Evolutionary conservation across 1,140 invertebrate species (phyloP), one percentile per base, ranked within the genome.

Genomic region (Drosophila murphyi): DNA sequence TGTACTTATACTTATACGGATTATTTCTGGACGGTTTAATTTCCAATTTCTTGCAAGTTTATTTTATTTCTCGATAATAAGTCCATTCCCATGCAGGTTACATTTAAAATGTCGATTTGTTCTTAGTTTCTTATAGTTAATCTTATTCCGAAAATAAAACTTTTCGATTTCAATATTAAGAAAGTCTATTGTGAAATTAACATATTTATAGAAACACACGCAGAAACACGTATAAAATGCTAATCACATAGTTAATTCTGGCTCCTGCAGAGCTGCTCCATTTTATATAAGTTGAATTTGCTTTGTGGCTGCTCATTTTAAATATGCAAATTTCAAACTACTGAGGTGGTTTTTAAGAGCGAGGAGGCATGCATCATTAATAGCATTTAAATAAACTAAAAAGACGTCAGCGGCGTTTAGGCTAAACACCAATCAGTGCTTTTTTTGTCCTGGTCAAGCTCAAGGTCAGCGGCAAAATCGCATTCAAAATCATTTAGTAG

Each of bases 271-370:
- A 70, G 59, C 59, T 71, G 59, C 71, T 73, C 71, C 41, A 73
- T 73, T 69, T 73, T 56, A 73, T 50, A 69, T 60, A 69, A 73
- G 41, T 61, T 68, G n/a, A 69, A 52, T 54, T 61, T 48, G 71
- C 71, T 60, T 34, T 29, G 47, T 35, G n/a, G 31, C 20, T 45
- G 39, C n/a, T 32, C 41, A 37, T 55, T 39, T 37, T 8, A 20
- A 51, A 62, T 70, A 74, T 74, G 72, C 57, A 70, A 74, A 74
- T 70, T 5, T 1, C 8, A 5, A 41, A 20, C 20, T 35, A 39
- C 52, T 52, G 29, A 28, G 64, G 37, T 31, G 41, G 2, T 0
- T 43, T 50, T 8, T 39, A 28, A 51, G 34, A 48, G 60, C 59
- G 7, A 39, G 39, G 43, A 34, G 54, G n/a, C 47, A 52, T 31